Evolutionary conservation across 1,140 invertebrate species (phyloP), one percentile per base, ranked within the genome.

Genomic region (Drosophila saltans): DNA sequence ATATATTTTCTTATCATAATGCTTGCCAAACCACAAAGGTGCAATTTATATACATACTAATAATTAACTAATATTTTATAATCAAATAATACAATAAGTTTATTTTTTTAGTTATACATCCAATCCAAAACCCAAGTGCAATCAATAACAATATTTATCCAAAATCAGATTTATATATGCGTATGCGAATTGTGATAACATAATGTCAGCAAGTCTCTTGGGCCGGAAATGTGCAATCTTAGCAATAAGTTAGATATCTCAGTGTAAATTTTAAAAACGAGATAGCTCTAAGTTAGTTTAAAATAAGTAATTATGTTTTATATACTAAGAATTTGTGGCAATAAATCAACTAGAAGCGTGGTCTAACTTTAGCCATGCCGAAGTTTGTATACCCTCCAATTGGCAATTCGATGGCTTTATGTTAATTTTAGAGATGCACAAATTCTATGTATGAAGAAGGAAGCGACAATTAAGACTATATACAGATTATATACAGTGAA

Each of bases 191-290:
- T 92, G 91, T 92, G 91, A 92, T 92, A 92, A 39, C 33, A 40
- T 52, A 91, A 90, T 90, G 82, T 86, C 85, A 90, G 84, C 83
- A 91, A 88, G 45, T 52, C 45, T 91, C 90, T 84, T 90, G 79
- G 91, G 91, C 91, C 91, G 91, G 91, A 92, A 92, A 85, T 86
- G 91, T 92, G 91, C 91, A 92, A 92, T 92, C 74, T 71, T 80
- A 77, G 79, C 66, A 8, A 59, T 80, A 84, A 24, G 21, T 24
- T 59, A 59, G 33, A 21, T 59, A 68, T 83, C 16, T 75, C 79
- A 86, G 72, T 64, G 63, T 79, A 75, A 60, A 61, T 65, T 52
- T 11, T 16, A 39, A 63, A 63, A 63, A 63, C 61, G 62, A 26
- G 9, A 48, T 40, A 52, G 6, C 56, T 2, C 21, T 71, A 71